phyloP scores from a whole-genome alignment of 2,797 vertebrate genomes.

The Ispidina picta region DNA sequence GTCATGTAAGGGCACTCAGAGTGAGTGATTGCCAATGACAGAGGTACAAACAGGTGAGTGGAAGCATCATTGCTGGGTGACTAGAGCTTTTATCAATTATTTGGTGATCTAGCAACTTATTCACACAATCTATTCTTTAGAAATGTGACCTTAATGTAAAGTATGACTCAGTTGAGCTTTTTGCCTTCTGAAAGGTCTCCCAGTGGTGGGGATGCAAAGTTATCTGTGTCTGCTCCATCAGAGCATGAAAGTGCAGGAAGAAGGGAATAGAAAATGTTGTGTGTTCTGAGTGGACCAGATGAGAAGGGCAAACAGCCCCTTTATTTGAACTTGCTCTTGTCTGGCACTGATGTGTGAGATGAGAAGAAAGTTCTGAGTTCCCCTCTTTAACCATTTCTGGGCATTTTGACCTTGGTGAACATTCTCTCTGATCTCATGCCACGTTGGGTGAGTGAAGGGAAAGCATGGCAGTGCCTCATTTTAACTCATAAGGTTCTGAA shows the following conservation, averaged over 20 bases:
- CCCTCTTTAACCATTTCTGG: background rate
- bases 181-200: background rate
- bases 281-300: background rate
- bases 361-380: background rate
- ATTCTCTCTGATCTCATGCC: background rate
- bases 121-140: background rate
- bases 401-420: background rate
- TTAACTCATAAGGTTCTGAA: background rate
- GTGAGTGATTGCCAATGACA: background rate
- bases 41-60: background rate
- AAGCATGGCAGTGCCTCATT: background rate
- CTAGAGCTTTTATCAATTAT: background rate
- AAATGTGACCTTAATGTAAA: background rate
- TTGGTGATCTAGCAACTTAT: background rate
- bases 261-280: background rate
- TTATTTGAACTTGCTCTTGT: background rate
- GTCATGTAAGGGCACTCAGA: background rate
- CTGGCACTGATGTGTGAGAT: rapidly evolving
- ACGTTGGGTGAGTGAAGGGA: background rate
- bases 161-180: background rate
- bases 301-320: background rate
- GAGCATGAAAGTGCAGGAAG: background rate
- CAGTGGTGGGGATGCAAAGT: background rate
- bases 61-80: background rate
- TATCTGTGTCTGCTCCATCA: background rate